These are phyloP conservation scores for Microctonus hyperodae DNA, from an alignment of 2,888 invertebrate species.

Conservation along the genomic window DNA sequence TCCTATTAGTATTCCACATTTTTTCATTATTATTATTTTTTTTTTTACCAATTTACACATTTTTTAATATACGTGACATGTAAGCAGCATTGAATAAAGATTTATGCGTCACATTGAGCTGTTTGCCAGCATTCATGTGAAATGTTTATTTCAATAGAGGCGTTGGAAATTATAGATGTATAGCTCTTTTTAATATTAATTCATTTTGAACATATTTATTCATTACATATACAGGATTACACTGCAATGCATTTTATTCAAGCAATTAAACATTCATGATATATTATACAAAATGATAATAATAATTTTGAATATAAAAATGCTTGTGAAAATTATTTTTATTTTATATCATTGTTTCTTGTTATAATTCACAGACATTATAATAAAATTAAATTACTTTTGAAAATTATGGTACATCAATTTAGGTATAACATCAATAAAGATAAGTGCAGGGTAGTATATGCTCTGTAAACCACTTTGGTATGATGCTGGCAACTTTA, in stretches of 20 bases:
- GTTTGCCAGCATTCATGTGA: background rate
- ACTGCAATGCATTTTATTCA: background rate
- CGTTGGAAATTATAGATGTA: background rate
- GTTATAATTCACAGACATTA: background rate
- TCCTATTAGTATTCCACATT: background rate
- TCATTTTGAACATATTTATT: background rate
- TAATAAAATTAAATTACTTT: background rate
- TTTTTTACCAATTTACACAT: background rate
- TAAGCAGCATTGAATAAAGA: background rate
- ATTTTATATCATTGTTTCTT: background rate
- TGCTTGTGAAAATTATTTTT: too few relatives aligned
- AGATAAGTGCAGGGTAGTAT: background rate
- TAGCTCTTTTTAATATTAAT: background rate
- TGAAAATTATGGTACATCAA: background rate
- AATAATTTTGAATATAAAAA: background rate
- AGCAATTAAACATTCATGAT: background rate
- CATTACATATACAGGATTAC: background rate
- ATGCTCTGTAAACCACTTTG: background rate
- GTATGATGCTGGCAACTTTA: background rate
- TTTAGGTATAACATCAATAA: background rate
- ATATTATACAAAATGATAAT: background rate
- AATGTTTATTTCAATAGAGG: background rate
- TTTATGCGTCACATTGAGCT: background rate
- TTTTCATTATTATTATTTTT: background rate
- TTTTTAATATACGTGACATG: background rate